These are phyloP conservation scores for Drosophila pseudoananassae DNA, from an alignment of 1,140 invertebrate species.

Conservation along the genomic window DNA sequence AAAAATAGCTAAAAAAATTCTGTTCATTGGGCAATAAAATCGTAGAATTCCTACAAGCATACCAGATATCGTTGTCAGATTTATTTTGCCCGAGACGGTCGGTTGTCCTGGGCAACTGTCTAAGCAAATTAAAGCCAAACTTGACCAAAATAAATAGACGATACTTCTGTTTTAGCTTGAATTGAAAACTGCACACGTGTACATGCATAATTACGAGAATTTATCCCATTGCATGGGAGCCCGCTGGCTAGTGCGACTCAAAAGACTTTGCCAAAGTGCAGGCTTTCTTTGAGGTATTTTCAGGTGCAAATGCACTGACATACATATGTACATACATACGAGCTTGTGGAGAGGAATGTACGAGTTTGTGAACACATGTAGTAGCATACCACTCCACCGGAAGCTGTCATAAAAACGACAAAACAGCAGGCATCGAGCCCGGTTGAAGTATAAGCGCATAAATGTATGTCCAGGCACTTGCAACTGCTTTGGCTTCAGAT, in stretches of 20 bases:
- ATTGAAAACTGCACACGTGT: conserved; percentile 2
- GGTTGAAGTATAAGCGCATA: conserved; percentile 57
- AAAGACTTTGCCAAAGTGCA: not conserved
- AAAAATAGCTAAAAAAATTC: conserved; percentile 7
- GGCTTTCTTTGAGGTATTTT: conserved; percentile 29
- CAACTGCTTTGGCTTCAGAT: conserved; percentile 34
- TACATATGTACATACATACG: conserved; percentile 20
- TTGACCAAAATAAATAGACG: not conserved
- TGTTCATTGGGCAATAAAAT: conserved; percentile 74
- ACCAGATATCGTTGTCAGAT: conserved; percentile 34
- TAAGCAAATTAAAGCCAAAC: not conserved
- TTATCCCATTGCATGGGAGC: conserved; percentile 31
- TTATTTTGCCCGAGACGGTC: conserved; percentile 7
- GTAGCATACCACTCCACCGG: conserved; percentile 50
- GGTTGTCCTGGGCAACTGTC: conserved; percentile 28
- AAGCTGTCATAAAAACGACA: conserved; percentile 74
- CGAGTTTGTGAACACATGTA: conserved; percentile 64
- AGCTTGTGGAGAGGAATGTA: conserved; percentile 13
- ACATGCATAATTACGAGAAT: not conserved
- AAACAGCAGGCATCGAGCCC: conserved; percentile 21
- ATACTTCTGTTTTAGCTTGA: not conserved
- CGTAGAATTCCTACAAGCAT: conserved; percentile 58
- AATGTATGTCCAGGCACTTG: conserved; percentile 64
- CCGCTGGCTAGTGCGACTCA: conserved; percentile 33
- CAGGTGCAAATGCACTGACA: conserved; percentile 24